Conservation (phyloP, 2,888 invertebrate species). For the Tenthredo distinguenda region DNA sequence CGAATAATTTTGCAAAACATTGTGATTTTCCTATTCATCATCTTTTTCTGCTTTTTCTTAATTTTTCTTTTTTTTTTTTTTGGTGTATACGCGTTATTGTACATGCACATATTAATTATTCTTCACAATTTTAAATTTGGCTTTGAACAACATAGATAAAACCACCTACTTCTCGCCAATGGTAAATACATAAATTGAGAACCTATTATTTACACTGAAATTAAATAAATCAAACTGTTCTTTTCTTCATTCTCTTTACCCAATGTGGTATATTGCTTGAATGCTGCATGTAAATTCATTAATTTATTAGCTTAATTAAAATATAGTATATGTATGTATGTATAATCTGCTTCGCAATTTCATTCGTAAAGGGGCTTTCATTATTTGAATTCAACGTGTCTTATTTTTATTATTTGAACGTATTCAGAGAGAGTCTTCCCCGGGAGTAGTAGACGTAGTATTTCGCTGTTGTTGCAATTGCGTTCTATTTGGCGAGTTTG, state of each 20-base stretch:
- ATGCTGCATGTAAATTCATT: conserved; percentile 23
- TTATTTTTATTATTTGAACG: conserved; percentile 67
- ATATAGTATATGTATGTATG: conserved; percentile 3
- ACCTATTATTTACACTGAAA: conserved; percentile 42
- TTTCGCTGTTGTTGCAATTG: conserved; percentile 74
- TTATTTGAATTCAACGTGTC: conserved; percentile 66
- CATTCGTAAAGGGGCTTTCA: conserved; percentile 62
- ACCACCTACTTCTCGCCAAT: neutral
- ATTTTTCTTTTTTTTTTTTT: neutral
- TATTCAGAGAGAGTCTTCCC: conserved; percentile 74
- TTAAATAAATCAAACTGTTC: neutral
- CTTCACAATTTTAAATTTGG: neutral
- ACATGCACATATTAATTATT: conserved; percentile 22
- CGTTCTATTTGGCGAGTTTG: conserved; percentile 71
- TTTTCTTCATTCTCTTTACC: neutral
- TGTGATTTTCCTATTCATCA: neutral
- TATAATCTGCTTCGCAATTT: conserved; percentile 4
- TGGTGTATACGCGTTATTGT: conserved; percentile 40
- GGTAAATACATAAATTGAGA: neutral
- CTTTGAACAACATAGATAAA: neutral
- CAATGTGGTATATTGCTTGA: conserved; percentile 14
- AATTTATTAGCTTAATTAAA: conserved; percentile 14
- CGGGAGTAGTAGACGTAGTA: conserved; percentile 71
- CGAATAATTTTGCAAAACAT: conserved; percentile 15
- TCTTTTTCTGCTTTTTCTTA: neutral